Evolutionary conservation across 2,113 vertebrate species (phyloP).

Genomic region (Gnathonemus longibarbis): DNA sequence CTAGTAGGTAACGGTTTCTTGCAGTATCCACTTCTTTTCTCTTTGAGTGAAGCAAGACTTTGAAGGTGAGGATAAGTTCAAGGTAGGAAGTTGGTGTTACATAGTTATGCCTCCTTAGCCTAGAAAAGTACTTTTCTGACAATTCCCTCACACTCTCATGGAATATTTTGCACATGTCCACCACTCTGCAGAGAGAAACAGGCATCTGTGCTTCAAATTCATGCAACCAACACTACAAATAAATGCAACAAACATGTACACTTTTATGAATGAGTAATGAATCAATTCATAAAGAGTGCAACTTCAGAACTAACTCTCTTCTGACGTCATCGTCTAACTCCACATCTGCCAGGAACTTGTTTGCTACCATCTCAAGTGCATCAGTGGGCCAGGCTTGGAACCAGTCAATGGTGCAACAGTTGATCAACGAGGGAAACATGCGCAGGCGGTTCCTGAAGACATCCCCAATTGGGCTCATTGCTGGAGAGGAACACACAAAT

Average conservation of each 20-base stretch:
- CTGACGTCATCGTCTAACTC: slow-evolving; percentile 69
- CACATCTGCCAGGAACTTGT: slow-evolving; percentile 84
- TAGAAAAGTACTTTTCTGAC: slow-evolving; percentile 65
- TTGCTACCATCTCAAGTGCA: slow-evolving; percentile 86
- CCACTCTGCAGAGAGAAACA: slow-evolving; percentile 59
- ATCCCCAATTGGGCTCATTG: slow-evolving; percentile 89
- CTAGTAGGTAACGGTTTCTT: slow-evolving; percentile 72
- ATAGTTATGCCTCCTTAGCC: slow-evolving; percentile 78
- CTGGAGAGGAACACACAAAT: slow-evolving; percentile 46
- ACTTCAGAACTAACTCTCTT: slow-evolving; percentile 58
- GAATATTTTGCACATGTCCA: slow-evolving; percentile 84
- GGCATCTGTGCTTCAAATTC: neutral
- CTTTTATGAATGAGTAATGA: neutral
- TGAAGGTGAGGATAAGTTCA: slow-evolving; percentile 86
- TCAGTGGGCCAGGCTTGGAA: slow-evolving; percentile 88
- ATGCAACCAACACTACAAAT: neutral
- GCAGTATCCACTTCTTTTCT: slow-evolving; percentile 72
- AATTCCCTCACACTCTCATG: slow-evolving; percentile 73
- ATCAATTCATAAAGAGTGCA: neutral
- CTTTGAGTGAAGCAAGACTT: slow-evolving; percentile 70
- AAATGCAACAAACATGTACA: neutral
- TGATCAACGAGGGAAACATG: slow-evolving; percentile 91
- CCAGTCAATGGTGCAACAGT: slow-evolving; percentile 94
- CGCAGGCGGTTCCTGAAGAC: slow-evolving; percentile 82
- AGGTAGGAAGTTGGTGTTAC: slow-evolving; percentile 89